Evolutionary conservation across 2,113 vertebrate species (phyloP), one percentile per base, ranked within the genome.

Genomic region (Calyptomena viridis): DNA sequence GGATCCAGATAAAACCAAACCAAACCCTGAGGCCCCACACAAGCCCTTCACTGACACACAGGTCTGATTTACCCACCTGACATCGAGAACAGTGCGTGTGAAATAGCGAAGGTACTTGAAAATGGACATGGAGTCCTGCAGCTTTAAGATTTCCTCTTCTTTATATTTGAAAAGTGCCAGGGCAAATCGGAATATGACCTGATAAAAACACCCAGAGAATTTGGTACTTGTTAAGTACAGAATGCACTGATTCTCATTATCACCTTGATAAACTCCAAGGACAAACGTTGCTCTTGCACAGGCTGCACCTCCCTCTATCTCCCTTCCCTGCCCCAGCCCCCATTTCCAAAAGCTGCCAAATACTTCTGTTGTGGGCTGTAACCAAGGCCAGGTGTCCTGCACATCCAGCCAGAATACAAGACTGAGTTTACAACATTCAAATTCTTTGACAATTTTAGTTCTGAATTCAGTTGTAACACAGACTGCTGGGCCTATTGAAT

Each of bases 171-270:
- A 99, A 78, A 99, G 98, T 4, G 99, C 99, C 62, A 99, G 97
- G 49, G 99, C 99, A 49, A 98, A 99, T 42, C 99, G 98, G 96
- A 99, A 99, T 80, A 99, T 99, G 67, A 99, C 99, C 99, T 99
- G 40, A 46, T 11, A 16, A 56, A 73, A 58, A 84, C 8, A 69
- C 25, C 66, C 5, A 37, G 2, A 53, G 16, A 6, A 4, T 7
- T 16, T 56, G 27, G 30, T 50, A 80, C 23, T 64, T 79, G 22
- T 0, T 24, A n/a, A 47, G 31, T 60, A 76, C 58, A 83, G 47
- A 90, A 89, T 17, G 21, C 46, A 73, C 11, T 8, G 13, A 84
- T 40, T 59, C 55, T 66, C 33, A 68, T 27, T 24, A 27, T 60
- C 40, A 53, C 22, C n/a, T 31, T 23, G 14, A 63, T 12, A 28